These are phyloP conservation scores for Nephrotoma guestfalica DNA, from an alignment of 2,888 invertebrate species.

Conservation along the genomic window DNA sequence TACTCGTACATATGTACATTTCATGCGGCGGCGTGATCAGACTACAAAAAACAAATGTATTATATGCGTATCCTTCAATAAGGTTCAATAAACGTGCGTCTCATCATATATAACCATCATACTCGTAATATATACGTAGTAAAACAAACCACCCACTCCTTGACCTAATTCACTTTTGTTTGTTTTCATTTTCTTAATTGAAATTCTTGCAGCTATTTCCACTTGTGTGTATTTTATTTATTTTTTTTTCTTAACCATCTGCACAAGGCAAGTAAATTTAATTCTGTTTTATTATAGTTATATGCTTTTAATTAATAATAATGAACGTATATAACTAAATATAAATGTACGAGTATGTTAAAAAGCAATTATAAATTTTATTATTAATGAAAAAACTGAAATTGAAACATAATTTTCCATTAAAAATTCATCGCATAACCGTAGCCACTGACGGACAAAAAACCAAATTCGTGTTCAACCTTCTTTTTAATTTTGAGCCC, in stretches of 20 bases:
- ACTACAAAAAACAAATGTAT: background rate
- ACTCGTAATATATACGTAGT: background rate
- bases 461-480: background rate
- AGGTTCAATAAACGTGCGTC: background rate
- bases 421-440: background rate
- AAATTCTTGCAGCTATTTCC: background rate
- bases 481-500: background rate
- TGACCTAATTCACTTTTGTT: background rate
- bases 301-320: background rate
- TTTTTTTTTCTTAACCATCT: background rate
- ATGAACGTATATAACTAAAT: no score
- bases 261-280: background rate
- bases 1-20: no score
- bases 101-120: background rate
- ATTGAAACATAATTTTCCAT: background rate
- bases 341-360: background rate
- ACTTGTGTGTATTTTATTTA: background rate
- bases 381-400: background rate
- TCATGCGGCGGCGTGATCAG: background rate
- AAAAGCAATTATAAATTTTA: background rate
- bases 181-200: background rate
- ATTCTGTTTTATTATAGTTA: background rate
- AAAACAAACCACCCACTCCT: background rate
- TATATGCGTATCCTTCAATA: background rate
- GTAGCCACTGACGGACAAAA: background rate